Conservation (phyloP, 2,113 vertebrate genomes). For the Numenius arquata region DNA sequence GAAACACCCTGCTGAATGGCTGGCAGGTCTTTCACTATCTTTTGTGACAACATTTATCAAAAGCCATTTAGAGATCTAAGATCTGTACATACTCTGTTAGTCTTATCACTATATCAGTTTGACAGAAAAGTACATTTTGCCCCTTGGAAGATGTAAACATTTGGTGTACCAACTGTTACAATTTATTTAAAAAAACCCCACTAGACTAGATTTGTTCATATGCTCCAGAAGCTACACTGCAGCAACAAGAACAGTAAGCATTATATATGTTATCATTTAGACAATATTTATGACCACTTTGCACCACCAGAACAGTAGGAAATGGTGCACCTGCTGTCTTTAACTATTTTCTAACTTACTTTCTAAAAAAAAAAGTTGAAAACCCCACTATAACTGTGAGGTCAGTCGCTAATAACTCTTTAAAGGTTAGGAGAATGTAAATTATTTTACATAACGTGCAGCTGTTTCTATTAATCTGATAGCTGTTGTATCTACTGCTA, state of each 20-base stretch:
- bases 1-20: not conserved
- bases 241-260: not conserved
- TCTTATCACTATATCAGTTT: not conserved
- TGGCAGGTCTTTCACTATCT: not conserved
- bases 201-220: not conserved
- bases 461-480: not conserved
- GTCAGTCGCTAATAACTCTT: not conserved
- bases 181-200: not conserved
- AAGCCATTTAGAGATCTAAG: not conserved
- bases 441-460: not conserved
- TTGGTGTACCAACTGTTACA: not conserved
- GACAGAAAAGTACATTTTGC: not conserved
- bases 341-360: not conserved
- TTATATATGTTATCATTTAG: not conserved
- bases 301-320: not conserved
- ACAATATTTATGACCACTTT: not conserved
- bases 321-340: not conserved
- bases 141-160: not conserved
- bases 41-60: not conserved
- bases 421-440: not conserved
- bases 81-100: not conserved
- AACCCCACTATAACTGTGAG: not conserved
- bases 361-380: not conserved
- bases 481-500: not conserved
- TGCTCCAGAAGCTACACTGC: not conserved